phyloP scores from a whole-genome alignment of 2,797 vertebrate species.

The Thunnus albacares region DNA sequence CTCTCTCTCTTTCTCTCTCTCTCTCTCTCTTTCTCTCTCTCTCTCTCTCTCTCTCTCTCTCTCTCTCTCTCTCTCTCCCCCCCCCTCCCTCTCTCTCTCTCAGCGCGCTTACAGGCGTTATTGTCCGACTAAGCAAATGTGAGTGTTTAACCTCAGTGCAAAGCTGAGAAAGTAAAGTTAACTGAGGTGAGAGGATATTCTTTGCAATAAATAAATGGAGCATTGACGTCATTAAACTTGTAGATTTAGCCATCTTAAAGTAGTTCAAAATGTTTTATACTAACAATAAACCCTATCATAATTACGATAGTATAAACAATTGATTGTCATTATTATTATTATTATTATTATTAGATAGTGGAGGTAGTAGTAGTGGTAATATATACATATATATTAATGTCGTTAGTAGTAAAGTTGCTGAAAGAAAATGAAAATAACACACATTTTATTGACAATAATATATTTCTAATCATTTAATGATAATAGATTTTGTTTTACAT shows the following conservation, averaged over 20 bases:
- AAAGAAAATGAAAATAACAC: background rate
- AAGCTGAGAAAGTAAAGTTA: background rate
- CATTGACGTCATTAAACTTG: background rate
- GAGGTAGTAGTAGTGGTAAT: no score
- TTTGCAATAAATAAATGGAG: background rate
- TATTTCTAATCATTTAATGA: background rate
- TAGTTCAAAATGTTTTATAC: background rate
- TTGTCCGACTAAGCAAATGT: background rate
- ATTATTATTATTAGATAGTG: background rate
- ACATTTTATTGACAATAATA: background rate
- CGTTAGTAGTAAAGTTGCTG: no score
- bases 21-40: slow-evolving; percentile 4
- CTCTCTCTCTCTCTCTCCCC: slow-evolving; percentile 4
- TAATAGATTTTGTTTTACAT: no score
- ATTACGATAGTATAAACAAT: background rate
- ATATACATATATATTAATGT: no score
- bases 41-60: slow-evolving; percentile 13
- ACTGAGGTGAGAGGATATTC: background rate
- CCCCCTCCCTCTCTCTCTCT: background rate
- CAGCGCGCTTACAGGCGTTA: slow-evolving; percentile 1
- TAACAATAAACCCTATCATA: background rate
- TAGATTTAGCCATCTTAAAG: background rate
- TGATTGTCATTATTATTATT: background rate
- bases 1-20: slow-evolving; percentile 7
- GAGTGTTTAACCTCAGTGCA: background rate